These are phyloP conservation scores for Bombus breviceps DNA, from an alignment of 1,140 invertebrate genomes.

Conservation along the genomic window DNA sequence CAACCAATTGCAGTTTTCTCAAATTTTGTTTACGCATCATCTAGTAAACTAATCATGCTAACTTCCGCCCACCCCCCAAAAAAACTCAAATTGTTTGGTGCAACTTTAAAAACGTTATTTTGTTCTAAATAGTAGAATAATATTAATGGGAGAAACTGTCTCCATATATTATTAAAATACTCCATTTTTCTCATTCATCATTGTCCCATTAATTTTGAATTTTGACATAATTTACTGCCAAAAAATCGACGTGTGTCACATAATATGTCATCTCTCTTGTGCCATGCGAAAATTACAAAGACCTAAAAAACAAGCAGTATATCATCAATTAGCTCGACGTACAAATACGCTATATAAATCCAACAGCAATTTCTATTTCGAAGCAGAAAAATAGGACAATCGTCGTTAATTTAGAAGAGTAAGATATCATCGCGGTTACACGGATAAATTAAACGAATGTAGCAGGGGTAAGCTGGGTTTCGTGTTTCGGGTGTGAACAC, in stretches of 20 bases:
- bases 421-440: background rate
- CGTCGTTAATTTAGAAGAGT: background rate
- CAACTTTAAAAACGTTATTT: no score
- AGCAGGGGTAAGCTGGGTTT: conserved; percentile 5
- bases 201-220: background rate
- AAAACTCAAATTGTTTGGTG: no score
- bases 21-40: no score
- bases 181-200: background rate
- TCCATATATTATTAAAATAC: background rate
- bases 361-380: background rate
- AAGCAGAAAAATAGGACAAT: background rate
- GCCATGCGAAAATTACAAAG: background rate
- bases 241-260: background rate
- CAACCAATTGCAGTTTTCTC: no score
- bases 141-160: background rate
- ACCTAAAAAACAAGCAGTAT: background rate
- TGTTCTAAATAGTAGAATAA: no score
- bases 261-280: background rate
- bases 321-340: background rate
- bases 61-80: no score
- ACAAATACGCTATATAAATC: background rate
- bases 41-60: no score
- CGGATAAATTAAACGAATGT: conserved; percentile 16
- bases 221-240: background rate
- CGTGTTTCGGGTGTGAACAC: conserved; percentile 35